Conservation (phyloP, 2,113 vertebrate genomes). For the Sorex araneus region DNA sequence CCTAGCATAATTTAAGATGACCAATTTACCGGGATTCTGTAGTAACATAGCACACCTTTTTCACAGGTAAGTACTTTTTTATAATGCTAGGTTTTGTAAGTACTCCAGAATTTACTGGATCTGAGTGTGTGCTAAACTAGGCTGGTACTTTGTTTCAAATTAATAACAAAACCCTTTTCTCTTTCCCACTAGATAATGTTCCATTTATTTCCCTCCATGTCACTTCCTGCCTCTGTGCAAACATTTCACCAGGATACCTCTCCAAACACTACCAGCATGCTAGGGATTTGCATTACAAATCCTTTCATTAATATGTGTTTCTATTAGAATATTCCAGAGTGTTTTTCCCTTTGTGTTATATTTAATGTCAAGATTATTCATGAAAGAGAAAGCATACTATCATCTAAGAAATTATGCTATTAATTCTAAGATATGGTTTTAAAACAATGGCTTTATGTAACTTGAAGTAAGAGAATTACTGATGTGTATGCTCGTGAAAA, state of each 20-base stretch:
- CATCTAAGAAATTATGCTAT: not conserved
- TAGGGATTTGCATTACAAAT: not conserved
- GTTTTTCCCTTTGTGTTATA: not conserved
- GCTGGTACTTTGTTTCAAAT: not conserved
- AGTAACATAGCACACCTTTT: not conserved
- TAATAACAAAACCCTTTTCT: not conserved
- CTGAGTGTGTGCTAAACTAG: not conserved
- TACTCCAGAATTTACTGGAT: not conserved
- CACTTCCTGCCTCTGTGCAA: not conserved
- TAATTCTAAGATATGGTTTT: not conserved
- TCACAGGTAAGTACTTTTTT: not conserved
- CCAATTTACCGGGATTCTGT: not conserved
- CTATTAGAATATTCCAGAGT: not conserved
- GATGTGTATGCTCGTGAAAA: not conserved
- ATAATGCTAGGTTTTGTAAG: not conserved
- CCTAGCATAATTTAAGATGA: not conserved
- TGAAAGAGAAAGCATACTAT: not conserved
- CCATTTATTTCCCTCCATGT: not conserved
- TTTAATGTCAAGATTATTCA: not conserved
- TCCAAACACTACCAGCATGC: not conserved
- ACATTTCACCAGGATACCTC: not conserved
- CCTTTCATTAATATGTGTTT: not conserved
- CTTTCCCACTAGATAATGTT: not conserved
- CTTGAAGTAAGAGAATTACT: constrained; percentile 13
- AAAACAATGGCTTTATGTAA: constrained; percentile 24